Conservation (phyloP, 2,113 vertebrate species). For the Calypte anna region DNA sequence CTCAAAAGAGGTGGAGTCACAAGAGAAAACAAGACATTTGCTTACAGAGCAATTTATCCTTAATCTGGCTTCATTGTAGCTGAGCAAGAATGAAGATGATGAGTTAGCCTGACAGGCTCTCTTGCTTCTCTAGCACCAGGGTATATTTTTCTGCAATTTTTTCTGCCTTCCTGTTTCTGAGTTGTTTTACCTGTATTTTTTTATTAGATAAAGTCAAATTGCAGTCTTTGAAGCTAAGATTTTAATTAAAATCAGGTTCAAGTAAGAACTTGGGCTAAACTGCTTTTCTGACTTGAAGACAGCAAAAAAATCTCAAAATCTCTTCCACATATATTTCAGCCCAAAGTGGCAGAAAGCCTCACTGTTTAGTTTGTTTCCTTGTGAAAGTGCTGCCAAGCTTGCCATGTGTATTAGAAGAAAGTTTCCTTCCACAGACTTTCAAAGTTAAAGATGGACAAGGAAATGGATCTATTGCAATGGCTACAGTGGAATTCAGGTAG, state of each 20-base stretch:
- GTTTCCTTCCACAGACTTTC: not conserved
- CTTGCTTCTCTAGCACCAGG: not conserved
- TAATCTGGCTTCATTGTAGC: not conserved
- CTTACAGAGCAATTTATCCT: slow-evolving; percentile 33
- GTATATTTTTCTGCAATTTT: not conserved
- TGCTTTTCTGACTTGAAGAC: not conserved
- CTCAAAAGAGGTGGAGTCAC: slow-evolving; percentile 29
- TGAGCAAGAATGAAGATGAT: not conserved
- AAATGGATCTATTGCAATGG: not conserved
- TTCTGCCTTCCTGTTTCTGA: not conserved
- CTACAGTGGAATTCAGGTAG: not conserved
- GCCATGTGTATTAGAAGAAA: not conserved
- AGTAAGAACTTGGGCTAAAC: not conserved
- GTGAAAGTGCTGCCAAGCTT: not conserved
- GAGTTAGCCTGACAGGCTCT: not conserved
- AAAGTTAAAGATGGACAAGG: not conserved
- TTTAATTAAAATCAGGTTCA: not conserved
- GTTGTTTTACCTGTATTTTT: not conserved
- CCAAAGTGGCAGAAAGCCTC: not conserved
- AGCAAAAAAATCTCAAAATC: not conserved
- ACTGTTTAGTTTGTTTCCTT: not conserved
- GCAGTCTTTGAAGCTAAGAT: not conserved
- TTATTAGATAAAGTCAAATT: not conserved
- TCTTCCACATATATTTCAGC: not conserved
- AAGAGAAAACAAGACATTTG: slow-evolving; percentile 51